These are phyloP conservation scores for Macheiramphus alcinus DNA, from an alignment of 2,113 vertebrate species.

Conservation along the genomic window DNA sequence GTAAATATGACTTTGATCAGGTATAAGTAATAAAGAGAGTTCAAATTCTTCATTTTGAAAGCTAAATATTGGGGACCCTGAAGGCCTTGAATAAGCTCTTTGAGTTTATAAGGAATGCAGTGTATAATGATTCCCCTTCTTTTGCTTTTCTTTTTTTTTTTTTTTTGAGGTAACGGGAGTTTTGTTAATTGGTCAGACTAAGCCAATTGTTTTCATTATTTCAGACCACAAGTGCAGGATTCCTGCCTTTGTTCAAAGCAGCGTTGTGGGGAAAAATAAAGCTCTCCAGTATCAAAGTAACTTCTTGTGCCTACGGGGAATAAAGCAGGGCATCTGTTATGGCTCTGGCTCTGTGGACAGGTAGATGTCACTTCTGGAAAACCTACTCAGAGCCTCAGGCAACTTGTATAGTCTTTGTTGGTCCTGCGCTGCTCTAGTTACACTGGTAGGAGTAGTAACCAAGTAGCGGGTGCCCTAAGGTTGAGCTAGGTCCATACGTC, in stretches of 20 bases:
- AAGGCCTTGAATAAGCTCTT: neutral
- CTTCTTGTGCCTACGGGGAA: neutral
- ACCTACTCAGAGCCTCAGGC: neutral
- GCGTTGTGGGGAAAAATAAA: neutral
- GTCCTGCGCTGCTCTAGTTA: neutral
- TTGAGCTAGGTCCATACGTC: too few relatives aligned
- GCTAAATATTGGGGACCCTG: neutral
- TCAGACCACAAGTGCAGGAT: neutral
- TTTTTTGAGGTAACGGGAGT: neutral
- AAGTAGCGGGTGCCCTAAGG: neutral
- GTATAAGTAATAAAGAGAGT: neutral
- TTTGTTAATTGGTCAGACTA: neutral
- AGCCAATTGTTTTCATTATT: neutral
- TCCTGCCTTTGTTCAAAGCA: conserved; percentile 25
- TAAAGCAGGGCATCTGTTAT: neutral
- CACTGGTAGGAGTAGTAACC: neutral
- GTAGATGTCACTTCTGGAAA: neutral
- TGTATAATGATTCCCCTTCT: neutral
- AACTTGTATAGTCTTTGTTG: neutral
- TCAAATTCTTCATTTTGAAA: neutral
- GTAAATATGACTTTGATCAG: neutral
- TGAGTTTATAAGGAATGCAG: neutral
- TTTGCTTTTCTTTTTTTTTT: too few relatives aligned
- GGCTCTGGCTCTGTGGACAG: rapidly evolving
- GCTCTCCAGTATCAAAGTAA: neutral